Evolutionary conservation across 2,797 vertebrate species (phyloP).

Genomic region (Dendrocincla tyrannina): DNA sequence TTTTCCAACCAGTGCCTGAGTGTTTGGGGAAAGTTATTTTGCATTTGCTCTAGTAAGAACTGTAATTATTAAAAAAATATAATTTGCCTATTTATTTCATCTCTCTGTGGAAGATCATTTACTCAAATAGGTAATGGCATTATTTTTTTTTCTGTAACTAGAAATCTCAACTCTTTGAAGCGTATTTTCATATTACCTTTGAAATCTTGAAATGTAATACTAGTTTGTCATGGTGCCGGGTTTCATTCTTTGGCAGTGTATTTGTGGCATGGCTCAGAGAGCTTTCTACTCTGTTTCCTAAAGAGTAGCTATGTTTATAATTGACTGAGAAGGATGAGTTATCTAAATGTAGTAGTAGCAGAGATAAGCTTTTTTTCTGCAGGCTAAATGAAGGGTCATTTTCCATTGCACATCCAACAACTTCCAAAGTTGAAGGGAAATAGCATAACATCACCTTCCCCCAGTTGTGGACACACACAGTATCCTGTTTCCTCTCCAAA

Average conservation of each 20-base stretch:
- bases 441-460: not conserved
- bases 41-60: not conserved
- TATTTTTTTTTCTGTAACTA: not conserved
- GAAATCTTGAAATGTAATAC: not conserved
- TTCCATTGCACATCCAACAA: not conserved
- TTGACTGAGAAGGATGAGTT: not conserved
- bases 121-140: not conserved
- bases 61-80: not conserved
- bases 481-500: not conserved
- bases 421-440: not conserved
- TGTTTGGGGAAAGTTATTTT: not conserved
- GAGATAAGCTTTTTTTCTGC: not conserved
- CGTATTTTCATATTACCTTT: not conserved
- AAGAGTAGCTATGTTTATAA: not conserved
- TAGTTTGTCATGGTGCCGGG: not conserved
- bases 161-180: not conserved
- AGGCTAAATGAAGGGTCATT: not conserved
- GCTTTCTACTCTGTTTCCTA: not conserved
- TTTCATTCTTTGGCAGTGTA: not conserved
- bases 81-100: not conserved
- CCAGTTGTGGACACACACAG: rapidly evolving
- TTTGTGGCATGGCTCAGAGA: not conserved
- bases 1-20: not conserved
- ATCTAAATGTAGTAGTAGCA: not conserved
- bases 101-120: not conserved